A percentile compares a stretch with the other conserved stretches of the same genome.
Conservation (phyloP, 2,113 vertebrate species). For the Bostrychus sinensis region DNA sequence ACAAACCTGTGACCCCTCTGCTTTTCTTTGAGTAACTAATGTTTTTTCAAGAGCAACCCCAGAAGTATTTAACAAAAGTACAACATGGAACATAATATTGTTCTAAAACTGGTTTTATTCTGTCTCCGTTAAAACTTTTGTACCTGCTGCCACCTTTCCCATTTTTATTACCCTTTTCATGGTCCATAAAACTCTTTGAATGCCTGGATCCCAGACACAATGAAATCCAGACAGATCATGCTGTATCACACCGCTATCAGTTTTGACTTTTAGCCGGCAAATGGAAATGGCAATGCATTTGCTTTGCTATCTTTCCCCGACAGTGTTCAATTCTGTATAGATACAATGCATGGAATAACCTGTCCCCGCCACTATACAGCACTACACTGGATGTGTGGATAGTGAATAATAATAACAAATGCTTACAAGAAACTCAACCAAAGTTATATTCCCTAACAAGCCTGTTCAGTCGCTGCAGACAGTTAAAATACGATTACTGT, state of each 20-base stretch:
- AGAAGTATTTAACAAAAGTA: not conserved
- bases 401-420: not conserved
- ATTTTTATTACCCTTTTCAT: constrained; percentile 11
- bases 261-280: constrained; percentile 11
- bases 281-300: constrained; percentile 40
- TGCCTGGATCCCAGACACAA: constrained; percentile 23
- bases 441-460: constrained; percentile 43
- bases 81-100: not conserved
- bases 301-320: constrained; percentile 35
- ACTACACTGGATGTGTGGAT: not conserved
- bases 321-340: constrained; percentile 5
- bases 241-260: constrained; percentile 13
- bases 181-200: constrained; percentile 5
- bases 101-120: not conserved
- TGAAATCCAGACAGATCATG: constrained; percentile 14
- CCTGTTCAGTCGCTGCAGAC: constrained; percentile 39
- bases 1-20: no score
- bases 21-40: not conserved
- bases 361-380: not conserved
- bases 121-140: not conserved
- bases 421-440: constrained; percentile 11
- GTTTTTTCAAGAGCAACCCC: not conserved
- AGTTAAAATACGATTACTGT: constrained; percentile 44
- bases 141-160: not conserved
- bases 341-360: constrained; percentile 17